Percentiles rank a stretch among this genome's conserved stretches.
phyloP scores from a whole-genome alignment of 1,140 invertebrate species.

The Lasaia peninsularis region DNA sequence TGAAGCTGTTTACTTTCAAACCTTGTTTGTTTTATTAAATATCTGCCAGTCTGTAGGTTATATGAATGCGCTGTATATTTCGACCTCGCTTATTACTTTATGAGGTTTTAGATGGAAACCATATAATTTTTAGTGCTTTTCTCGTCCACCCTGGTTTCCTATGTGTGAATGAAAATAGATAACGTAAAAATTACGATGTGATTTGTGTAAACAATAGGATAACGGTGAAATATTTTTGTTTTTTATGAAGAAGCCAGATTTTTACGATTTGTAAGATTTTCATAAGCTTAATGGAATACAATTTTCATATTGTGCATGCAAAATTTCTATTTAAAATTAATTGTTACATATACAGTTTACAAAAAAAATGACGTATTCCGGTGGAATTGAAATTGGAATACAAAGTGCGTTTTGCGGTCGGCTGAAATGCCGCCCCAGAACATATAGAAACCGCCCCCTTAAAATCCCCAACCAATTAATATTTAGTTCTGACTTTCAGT shows the following conservation, averaged over 20 bases:
- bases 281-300: not conserved
- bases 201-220: not conserved
- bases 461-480: too few species aligned
- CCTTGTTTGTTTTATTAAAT: constrained; percentile 18
- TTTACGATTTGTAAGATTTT: not conserved
- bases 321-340: too few species aligned
- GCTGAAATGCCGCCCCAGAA: too few species aligned
- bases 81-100: constrained; percentile 7
- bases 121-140: constrained; percentile 6
- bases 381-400: too few species aligned
- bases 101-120: constrained; percentile 5
- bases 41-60: constrained; percentile 1
- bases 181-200: not conserved
- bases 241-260: not conserved
- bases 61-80: not conserved
- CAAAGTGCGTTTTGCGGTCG: too few species aligned
- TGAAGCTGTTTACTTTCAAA: constrained; percentile 44
- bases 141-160: not conserved
- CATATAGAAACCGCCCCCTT: too few species aligned
- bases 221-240: not conserved
- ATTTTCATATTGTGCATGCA: not conserved
- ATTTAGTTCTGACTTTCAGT: too few species aligned
- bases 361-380: too few species aligned
- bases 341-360: too few species aligned
- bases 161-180: not conserved